Evolutionary conservation across 1,140 invertebrate species (phyloP).

Genomic region (Aphidius ervi): DNA sequence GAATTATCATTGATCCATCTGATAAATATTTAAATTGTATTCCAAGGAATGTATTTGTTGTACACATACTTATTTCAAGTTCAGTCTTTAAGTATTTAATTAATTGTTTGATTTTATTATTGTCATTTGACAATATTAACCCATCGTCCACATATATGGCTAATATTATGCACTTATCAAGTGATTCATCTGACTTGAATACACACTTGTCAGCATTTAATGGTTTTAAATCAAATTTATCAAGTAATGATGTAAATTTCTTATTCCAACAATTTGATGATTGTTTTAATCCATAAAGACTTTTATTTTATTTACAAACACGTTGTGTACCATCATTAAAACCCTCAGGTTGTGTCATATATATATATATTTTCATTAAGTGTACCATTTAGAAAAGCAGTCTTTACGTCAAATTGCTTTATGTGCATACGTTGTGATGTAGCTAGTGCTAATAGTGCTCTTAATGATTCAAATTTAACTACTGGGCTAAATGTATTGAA

Average conservation of each 20-base stretch:
- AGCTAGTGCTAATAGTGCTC: slow-evolving; percentile 18
- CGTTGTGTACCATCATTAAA: slow-evolving; percentile 23
- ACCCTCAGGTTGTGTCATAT: slow-evolving; percentile 40
- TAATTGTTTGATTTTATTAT: slow-evolving; percentile 17
- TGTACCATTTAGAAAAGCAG: slow-evolving; percentile 42
- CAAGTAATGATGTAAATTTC: slow-evolving; percentile 28
- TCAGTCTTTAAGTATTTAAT: slow-evolving; percentile 20
- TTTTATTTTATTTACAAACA: slow-evolving; percentile 31
- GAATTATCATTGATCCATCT: slow-evolving; percentile 25
- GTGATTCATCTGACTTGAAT: slow-evolving; percentile 1
- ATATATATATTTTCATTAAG: slow-evolving; percentile 40
- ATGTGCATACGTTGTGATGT: slow-evolving; percentile 19
- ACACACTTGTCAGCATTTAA: slow-evolving; percentile 17
- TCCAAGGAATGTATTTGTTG: slow-evolving; percentile 24
- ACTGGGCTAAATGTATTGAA: slow-evolving; percentile 22
- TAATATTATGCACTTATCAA: slow-evolving; percentile 25
- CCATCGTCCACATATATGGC: slow-evolving; percentile 26
- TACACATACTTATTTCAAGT: slow-evolving; percentile 23
- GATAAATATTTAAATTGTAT: slow-evolving; percentile 22
- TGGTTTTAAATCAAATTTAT: slow-evolving; percentile 20
- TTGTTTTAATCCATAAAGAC: slow-evolving; percentile 37
- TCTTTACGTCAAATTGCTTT: slow-evolving; percentile 39
- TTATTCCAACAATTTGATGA: slow-evolving; percentile 40
- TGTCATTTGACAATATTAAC: slow-evolving; percentile 11
- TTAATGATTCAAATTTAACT: slow-evolving; percentile 18